Conservation (phyloP, 2,888 invertebrate genomes). For the Sminthurides aquaticus region DNA sequence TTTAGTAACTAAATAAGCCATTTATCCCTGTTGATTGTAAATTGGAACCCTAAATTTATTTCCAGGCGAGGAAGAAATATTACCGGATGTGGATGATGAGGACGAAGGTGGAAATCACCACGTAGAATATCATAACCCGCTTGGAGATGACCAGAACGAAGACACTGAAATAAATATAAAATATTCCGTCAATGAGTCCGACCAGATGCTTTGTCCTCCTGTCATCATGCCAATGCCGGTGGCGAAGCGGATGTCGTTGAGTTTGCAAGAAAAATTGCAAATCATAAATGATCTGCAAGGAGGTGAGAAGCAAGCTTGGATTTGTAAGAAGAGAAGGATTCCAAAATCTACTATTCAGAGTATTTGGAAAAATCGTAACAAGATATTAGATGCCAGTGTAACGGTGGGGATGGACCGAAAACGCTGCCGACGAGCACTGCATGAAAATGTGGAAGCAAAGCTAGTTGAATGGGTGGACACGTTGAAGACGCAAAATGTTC, state of each 20-base stretch:
- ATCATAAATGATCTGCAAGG: constrained; percentile 28
- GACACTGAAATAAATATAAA: too few relatives aligned
- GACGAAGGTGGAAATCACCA: neutral
- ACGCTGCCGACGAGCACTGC: constrained; percentile 19
- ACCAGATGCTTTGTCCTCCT: neutral
- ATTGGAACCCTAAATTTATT: too few relatives aligned
- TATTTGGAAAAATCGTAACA: constrained; percentile 29
- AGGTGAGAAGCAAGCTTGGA: constrained; percentile 25
- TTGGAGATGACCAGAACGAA: neutral
- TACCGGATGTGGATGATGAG: neutral
- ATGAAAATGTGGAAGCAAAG: constrained; percentile 27
- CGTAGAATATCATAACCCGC: neutral
- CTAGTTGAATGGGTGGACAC: constrained; percentile 29
- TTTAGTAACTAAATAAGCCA: too few relatives aligned
- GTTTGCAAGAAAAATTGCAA: constrained; percentile 12
- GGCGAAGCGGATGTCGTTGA: constrained; percentile 11
- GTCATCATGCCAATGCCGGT: neutral
- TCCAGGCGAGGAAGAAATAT: neutral
- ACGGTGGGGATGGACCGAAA: constrained; percentile 20
- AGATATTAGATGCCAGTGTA: constrained; percentile 18
- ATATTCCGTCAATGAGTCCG: neutral
- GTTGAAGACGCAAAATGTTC: constrained; percentile 45
- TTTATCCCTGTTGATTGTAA: too few relatives aligned
- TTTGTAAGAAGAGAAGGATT: constrained; percentile 19
- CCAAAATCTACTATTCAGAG: constrained; percentile 25